These are phyloP conservation scores for Dasyurus viverrinus DNA, from an alignment of 2,113 vertebrate species.

Conservation along the genomic window DNA sequence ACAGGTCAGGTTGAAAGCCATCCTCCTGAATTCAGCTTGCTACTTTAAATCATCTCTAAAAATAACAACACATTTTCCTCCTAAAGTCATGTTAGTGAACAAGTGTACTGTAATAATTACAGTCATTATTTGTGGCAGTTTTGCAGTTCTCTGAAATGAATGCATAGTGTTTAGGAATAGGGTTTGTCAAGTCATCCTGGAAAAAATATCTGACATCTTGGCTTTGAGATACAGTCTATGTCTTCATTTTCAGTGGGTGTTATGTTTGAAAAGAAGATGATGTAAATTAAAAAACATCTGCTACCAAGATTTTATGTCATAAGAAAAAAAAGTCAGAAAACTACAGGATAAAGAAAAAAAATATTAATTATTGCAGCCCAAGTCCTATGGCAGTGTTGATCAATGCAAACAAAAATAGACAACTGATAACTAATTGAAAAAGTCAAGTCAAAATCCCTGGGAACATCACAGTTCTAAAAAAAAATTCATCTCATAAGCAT, in stretches of 20 bases:
- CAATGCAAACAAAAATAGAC: slow-evolving; percentile 51
- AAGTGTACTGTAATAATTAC: slow-evolving; percentile 77
- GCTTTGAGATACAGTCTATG: slow-evolving; percentile 46
- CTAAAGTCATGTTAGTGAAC: slow-evolving; percentile 67
- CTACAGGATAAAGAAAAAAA: not conserved
- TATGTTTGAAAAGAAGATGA: slow-evolving; percentile 37
- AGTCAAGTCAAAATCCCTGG: slow-evolving; percentile 14
- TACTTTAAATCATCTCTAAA: slow-evolving; percentile 67
- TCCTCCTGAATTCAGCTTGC: slow-evolving; percentile 62
- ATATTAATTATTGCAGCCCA: slow-evolving; percentile 41
- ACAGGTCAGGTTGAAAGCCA: slow-evolving; percentile 66
- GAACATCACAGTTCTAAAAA: slow-evolving; percentile 40
- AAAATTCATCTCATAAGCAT: slow-evolving; percentile 33
- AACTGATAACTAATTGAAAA: slow-evolving; percentile 40
- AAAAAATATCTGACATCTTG: slow-evolving; percentile 63
- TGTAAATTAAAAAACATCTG: slow-evolving; percentile 38
- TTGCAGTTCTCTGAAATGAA: slow-evolving; percentile 66
- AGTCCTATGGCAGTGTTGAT: slow-evolving; percentile 43
- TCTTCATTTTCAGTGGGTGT: slow-evolving; percentile 22
- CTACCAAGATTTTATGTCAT: slow-evolving; percentile 7
- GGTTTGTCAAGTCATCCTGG: slow-evolving; percentile 44
- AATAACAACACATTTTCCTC: slow-evolving; percentile 71
- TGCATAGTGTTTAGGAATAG: slow-evolving; percentile 65
- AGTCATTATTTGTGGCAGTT: slow-evolving; percentile 72
- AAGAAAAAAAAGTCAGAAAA: slow-evolving; percentile 32